Evolutionary conservation across 2,888 invertebrate species (phyloP), one percentile per base, ranked within the genome.

Genomic region (Reticulitermes lucifugus): DNA sequence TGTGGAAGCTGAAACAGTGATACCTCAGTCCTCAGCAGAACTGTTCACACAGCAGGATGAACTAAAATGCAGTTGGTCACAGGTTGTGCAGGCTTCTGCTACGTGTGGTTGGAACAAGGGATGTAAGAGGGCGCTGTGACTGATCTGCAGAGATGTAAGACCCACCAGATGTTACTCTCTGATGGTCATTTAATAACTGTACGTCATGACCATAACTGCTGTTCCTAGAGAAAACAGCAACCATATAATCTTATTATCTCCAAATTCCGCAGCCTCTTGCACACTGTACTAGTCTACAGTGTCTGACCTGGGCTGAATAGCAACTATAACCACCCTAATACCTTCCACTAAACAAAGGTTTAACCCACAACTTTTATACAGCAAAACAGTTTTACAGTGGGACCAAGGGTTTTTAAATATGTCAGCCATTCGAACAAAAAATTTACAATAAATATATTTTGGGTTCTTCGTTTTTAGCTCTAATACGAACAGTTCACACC

Each of bases 81-180:
- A 83, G 35, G 77, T 83, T n/a, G 59, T 83, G 77, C 60, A 83
- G 43, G 55, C 83, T 83, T 60, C 59, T 75, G 77, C 83, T 83
- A 41, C 60, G 83, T n/a, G 75, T 77, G 22, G 83, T 35, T 59
- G 85, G 85, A 14, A 85, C 60, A 25, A 86, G 82, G 18, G 86
- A 86, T 14, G 87, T 87, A 41, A 84, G 83, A 41, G 87, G 87
- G 4, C 87, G 84, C 75, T 85, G 80, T 7, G 86, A 86, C 73
- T 86, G 87, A 59, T 87, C 87, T 59, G 86, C 86, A 46, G 87
- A 86, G 14, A 84, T 46, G 65, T 73, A 85, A 21, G 85, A 85
- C n/a, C 87, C 86, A 18, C 87, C 87, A 14, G 87, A 87, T 6
- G 87, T 87, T 6, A 87, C 86, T 29, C 87, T 84, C 71, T 85